Base-by-base conservation (phyloP, 2,888 invertebrate genomes). In the Torymus auratus region DNA sequence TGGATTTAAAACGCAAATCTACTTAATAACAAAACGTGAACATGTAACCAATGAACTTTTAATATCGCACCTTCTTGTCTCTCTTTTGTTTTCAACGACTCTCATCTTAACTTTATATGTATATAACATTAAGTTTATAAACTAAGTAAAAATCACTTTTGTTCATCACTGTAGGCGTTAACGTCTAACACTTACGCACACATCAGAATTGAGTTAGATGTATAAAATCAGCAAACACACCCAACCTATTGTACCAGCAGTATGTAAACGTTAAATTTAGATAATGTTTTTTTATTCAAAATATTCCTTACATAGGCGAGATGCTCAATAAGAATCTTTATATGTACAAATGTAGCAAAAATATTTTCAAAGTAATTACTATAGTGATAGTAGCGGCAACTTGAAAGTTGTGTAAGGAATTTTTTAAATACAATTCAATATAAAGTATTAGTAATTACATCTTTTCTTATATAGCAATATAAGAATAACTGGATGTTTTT, bases 11-110 rank as follows among this genome's bases (percentile, higher is more conserved):
- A 70, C 65, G 64, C n/a, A 75, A 75, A 75, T 62, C 56, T 56
- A 53, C 56, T 76, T 62, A 67, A 68, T 80, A 82, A 82, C 71
- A 74, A 67, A 74, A 78, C 56, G 58, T 60, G 15, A 65, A 73
- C 12, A 15, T 64, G 50, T 65, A 67, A 74, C n/a, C 11, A 67
- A 69, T 78, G 52, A 81, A 82, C 64, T 78, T 77, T 56, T 60
- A n/a, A 72, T 60, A 64, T 72, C 52, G 56, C 23, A 78, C 55
- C 14, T 41, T 61, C 1, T 41, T 4, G 23, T 69, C 15, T 58
- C 11, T 50, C 20, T 62, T 52, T 68, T 23, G 15, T 69, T 76
- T 41, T 56, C 53, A 76, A 76, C 69, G 62, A 55, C 13, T 55
- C 58, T 50, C 11, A 41, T 70, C 28, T 10, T 41, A 50, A 56